Conservation (phyloP, 2,888 invertebrate species). For the Coenonympha arcania region DNA sequence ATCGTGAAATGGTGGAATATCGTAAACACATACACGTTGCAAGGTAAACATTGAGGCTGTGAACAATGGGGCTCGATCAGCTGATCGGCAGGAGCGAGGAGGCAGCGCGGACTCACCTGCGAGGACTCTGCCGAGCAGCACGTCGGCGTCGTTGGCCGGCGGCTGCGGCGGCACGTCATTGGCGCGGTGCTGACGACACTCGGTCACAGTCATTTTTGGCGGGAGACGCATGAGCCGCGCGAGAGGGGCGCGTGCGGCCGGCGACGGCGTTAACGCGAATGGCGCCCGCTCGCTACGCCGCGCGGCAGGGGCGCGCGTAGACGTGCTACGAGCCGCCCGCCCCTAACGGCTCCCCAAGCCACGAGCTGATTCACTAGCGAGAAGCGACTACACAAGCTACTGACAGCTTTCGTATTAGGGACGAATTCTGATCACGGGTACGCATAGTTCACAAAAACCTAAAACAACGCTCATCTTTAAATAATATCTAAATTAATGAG, state of each 20-base stretch:
- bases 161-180: constrained; percentile 39
- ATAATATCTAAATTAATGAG: too few species aligned
- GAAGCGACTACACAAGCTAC: background rate
- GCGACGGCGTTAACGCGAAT: constrained; percentile 69
- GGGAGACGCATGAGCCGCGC: constrained; percentile 65
- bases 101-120: constrained; percentile 59
- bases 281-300: constrained; percentile 62
- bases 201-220: constrained; percentile 64
- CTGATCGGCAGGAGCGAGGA: constrained; percentile 36
- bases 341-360: constrained; percentile 46
- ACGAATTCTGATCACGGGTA: too few species aligned
- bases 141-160: constrained; percentile 51
- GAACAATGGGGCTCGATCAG: constrained; percentile 43
- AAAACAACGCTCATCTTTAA: too few species aligned
- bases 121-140: constrained; percentile 65
- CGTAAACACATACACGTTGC: constrained; percentile 1
- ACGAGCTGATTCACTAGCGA: constrained; percentile 32
- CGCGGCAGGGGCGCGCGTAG: constrained; percentile 58
- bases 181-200: constrained; percentile 50
- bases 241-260: constrained; percentile 63
- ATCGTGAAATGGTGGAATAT: background rate
- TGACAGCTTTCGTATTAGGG: background rate
- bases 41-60: constrained; percentile 5
- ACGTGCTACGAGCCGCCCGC: constrained; percentile 45
- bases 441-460: too few species aligned